Evolutionary conservation across 92 coral and sea anemone genomes (phyloP).

Genomic region (Paragorgia papillata): DNA sequence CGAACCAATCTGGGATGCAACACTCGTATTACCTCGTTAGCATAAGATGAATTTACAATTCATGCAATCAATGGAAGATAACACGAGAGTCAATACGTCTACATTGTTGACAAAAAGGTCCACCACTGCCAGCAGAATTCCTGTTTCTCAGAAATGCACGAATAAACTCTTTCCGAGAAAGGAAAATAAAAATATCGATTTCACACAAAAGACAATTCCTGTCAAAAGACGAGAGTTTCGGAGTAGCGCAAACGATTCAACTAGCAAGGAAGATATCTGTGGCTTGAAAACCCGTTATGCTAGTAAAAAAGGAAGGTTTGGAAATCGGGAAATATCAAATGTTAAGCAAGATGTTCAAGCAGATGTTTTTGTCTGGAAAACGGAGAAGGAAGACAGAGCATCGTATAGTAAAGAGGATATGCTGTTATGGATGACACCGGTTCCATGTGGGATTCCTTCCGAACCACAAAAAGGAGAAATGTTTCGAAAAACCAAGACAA

Average conservation of each 20-base stretch:
- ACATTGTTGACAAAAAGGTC: not conserved
- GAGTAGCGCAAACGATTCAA: not conserved
- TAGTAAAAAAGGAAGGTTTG: not conserved
- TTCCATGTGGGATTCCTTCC: too few species aligned
- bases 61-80: not conserved
- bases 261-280: not conserved
- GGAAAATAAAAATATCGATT: not conserved
- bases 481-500: not conserved
- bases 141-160: not conserved
- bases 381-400: not conserved
- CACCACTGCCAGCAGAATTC: constrained; percentile 21
- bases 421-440: not conserved
- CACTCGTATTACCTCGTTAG: not conserved
- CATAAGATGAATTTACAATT: not conserved
- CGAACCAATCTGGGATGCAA: not conserved
- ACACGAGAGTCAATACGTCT: not conserved
- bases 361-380: not conserved
- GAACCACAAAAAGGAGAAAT: too few species aligned
- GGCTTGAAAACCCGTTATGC: not conserved
- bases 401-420: not conserved
- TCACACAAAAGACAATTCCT: not conserved
- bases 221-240: not conserved
- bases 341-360: not conserved
- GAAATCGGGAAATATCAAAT: not conserved
- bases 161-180: not conserved